Percentiles rank a stretch among this genome's conserved stretches.
phyloP scores from a whole-genome alignment of 1,140 invertebrate genomes.

The Drosophila tropicalis region DNA sequence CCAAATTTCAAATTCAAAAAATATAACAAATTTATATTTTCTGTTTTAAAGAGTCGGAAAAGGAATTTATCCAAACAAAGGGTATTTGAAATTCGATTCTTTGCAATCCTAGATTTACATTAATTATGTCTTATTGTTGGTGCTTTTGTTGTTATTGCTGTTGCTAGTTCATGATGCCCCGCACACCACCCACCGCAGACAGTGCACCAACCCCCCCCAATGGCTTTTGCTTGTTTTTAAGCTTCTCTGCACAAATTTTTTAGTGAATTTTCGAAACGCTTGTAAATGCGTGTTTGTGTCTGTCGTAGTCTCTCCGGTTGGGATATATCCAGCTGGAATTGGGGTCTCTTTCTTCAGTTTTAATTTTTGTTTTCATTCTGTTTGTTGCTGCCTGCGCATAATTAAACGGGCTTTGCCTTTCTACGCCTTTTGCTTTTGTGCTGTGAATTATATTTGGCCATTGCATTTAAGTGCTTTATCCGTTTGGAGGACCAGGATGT shows the following conservation, averaged over 20 bases:
- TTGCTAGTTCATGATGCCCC: slow-evolving; percentile 49
- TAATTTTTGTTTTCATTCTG: slow-evolving; percentile 6
- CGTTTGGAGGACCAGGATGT: not conserved
- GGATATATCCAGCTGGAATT: slow-evolving; percentile 16
- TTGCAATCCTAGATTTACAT: not conserved
- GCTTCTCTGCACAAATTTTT: slow-evolving; percentile 49
- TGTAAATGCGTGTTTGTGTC: slow-evolving; percentile 42
- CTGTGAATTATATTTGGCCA: slow-evolving; percentile 51
- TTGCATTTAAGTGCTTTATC: slow-evolving; percentile 58
- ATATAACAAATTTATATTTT: no score
- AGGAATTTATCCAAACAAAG: no score
- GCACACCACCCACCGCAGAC: no score
- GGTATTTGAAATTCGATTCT: not conserved
- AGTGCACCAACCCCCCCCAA: not conserved
- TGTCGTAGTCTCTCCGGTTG: slow-evolving; percentile 11
- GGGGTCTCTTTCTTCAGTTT: slow-evolving; percentile 14
- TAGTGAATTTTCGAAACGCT: slow-evolving; percentile 42
- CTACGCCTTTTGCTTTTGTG: slow-evolving; percentile 43
- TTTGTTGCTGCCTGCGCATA: slow-evolving; percentile 57
- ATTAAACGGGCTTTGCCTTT: slow-evolving; percentile 55
- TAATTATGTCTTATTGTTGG: slow-evolving; percentile 44
- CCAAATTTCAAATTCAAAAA: no score
- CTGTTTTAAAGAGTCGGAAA: no score
- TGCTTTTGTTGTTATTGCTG: slow-evolving; percentile 33
- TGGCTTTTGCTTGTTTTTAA: slow-evolving; percentile 51